Conservation (phyloP, 2,797 vertebrate species). For the Darevskia nairensis region DNA sequence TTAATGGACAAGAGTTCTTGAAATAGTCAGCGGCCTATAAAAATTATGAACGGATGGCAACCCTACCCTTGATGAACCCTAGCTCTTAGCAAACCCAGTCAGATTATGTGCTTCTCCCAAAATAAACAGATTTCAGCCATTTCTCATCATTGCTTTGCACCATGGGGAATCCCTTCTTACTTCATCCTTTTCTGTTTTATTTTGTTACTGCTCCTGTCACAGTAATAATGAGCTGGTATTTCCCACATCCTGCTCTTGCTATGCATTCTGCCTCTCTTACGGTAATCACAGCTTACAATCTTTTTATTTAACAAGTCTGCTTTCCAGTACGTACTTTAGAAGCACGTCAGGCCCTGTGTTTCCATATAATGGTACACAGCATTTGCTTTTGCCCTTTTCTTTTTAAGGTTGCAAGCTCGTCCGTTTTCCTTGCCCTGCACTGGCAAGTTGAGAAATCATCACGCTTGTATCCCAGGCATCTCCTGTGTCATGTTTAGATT, state of each 20-base stretch:
- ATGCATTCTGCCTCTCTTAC: conserved; percentile 68
- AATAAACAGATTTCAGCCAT: conserved; percentile 45
- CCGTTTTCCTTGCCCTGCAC: conserved; percentile 56
- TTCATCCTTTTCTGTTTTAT: conserved; percentile 31
- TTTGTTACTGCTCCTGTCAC: conserved; percentile 48
- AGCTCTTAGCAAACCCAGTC: not conserved
- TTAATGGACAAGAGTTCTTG: not conserved
- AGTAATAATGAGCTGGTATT: conserved; percentile 58
- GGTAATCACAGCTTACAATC: conserved; percentile 66
- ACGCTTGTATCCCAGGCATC: conserved; percentile 59
- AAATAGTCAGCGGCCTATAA: conserved; percentile 6
- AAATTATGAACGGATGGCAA: conserved; percentile 16
- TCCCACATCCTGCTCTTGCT: conserved; percentile 69
- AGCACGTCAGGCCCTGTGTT: conserved; percentile 43
- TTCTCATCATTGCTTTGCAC: conserved; percentile 55
- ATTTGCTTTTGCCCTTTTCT: conserved; percentile 33
- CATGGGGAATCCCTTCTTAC: conserved; percentile 57
- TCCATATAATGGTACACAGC: not conserved
- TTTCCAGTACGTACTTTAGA: conserved; percentile 65
- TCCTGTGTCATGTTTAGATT: conserved; percentile 63
- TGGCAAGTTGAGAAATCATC: conserved; percentile 56
- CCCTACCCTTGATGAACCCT: conserved; percentile 49
- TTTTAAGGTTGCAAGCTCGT: conserved; percentile 32
- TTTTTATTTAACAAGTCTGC: conserved; percentile 46
- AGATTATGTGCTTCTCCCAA: conserved; percentile 32